These are phyloP conservation scores for Spatulosminthurus flaviceps DNA, from an alignment of 2,888 invertebrate species.

Conservation along the genomic window DNA sequence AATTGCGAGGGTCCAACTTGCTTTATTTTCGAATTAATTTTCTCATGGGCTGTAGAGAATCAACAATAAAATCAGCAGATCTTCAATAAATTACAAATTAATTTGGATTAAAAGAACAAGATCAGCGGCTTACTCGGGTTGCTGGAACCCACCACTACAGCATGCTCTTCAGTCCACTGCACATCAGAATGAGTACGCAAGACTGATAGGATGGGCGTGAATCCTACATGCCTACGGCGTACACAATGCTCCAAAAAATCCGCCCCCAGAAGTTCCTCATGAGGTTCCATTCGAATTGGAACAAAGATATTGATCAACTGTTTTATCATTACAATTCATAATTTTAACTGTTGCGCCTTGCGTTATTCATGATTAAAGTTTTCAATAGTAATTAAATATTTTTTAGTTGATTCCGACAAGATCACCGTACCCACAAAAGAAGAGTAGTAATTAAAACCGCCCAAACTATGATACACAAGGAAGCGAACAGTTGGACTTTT, in stretches of 20 bases:
- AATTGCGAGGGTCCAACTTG: neutral
- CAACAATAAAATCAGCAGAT: neutral
- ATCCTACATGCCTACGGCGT: conserved; percentile 56
- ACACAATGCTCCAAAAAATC: conserved; percentile 67
- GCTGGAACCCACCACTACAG: conserved; percentile 36
- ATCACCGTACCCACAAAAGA: conserved; percentile 65
- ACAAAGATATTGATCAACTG: conserved; percentile 64
- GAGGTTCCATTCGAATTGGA: conserved; percentile 65
- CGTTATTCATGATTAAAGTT: neutral
- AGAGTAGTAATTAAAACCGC: conserved; percentile 65
- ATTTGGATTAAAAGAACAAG: neutral
- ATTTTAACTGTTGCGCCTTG: neutral
- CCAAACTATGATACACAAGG: conserved; percentile 66
- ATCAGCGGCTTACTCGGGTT: conserved; percentile 46
- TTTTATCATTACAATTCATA: neutral
- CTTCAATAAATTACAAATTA: neutral
- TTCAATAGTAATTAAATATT: neutral
- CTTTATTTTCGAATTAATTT: conserved; percentile 40
- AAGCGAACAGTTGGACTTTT: conserved; percentile 66
- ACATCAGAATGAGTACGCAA: conserved; percentile 51
- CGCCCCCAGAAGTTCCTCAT: conserved; percentile 67
- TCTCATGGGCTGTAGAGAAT: conserved; percentile 37
- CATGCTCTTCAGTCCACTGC: conserved; percentile 12
- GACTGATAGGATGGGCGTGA: conserved; percentile 56
- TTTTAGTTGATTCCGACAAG: no score